Evolutionary conservation across 2,797 vertebrate genomes (phyloP).

Genomic region (Pristis pectinata): DNA sequence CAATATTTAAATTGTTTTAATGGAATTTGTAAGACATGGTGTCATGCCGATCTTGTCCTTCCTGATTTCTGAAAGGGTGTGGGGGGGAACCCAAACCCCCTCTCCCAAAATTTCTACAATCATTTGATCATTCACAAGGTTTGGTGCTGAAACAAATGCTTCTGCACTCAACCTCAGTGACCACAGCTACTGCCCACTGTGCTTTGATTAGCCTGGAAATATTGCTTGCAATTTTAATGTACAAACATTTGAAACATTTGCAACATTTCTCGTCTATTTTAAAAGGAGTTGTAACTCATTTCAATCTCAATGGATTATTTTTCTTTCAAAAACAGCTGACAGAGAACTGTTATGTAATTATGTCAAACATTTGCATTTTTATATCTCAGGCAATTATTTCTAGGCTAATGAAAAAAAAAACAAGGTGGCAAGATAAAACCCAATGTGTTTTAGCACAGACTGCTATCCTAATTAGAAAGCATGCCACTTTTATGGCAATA

Average conservation of each 20-base stretch:
- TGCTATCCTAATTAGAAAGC: not conserved
- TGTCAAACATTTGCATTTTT: slow-evolving; percentile 13
- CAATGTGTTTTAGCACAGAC: slow-evolving; percentile 1
- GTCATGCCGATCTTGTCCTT: not conserved
- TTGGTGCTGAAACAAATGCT: not conserved
- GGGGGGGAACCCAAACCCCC: not conserved
- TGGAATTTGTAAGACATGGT: not conserved
- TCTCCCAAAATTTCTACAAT: not conserved
- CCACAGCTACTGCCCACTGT: not conserved
- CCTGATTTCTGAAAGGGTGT: not conserved
- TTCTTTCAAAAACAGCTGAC: not conserved
- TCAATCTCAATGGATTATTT: not conserved
- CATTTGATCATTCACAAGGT: too few relatives aligned
- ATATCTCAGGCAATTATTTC: slow-evolving; percentile 4
- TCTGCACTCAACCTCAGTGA: not conserved
- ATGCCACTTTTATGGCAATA: not conserved
- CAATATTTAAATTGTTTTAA: not conserved
- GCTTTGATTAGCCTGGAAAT: slow-evolving; percentile 19
- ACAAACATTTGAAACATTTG: not conserved
- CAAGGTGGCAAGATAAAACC: slow-evolving; percentile 14
- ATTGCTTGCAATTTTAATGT: not conserved
- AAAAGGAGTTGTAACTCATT: not conserved
- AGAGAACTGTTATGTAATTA: not conserved
- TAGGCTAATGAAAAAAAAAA: slow-evolving; percentile 26
- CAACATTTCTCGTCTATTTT: not conserved